A percentile compares a stretch with the other conserved stretches of the same genome.
phyloP scores from a whole-genome alignment of 2,888 invertebrate species.

The Cheilosia grossa region DNA sequence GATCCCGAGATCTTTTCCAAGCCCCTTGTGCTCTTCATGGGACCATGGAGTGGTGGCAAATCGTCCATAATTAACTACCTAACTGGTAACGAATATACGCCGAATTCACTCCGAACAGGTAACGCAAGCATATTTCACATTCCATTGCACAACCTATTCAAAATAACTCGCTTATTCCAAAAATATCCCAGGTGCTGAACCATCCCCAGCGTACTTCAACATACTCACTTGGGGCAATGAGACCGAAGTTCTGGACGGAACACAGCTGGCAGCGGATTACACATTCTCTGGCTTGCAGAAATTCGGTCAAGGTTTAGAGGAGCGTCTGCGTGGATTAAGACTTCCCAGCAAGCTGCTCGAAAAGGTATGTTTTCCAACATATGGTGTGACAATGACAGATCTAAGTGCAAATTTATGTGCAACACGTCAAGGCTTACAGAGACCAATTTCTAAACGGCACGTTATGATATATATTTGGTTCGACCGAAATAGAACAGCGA shows the following conservation, averaged over 20 bases:
- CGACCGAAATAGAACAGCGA: constrained; percentile 29
- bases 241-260: constrained; percentile 94
- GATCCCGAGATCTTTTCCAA: constrained; percentile 98
- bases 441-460: constrained; percentile 40
- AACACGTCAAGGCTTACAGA: constrained; percentile 12
- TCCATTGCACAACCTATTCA: constrained; percentile 1
- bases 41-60: constrained; percentile 98
- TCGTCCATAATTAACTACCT: constrained; percentile 97
- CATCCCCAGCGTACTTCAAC: constrained; percentile 96
- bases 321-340: constrained; percentile 91
- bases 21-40: constrained; percentile 96
- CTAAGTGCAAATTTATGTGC: constrained; percentile 26
- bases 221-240: constrained; percentile 94
- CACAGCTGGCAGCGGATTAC: constrained; percentile 97
- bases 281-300: constrained; percentile 97
- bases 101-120: constrained; percentile 94
- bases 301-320: constrained; percentile 96
- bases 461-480: constrained; percentile 38
- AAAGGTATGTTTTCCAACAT: constrained; percentile 86
- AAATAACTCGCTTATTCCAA: neutral
- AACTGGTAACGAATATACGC: constrained; percentile 92
- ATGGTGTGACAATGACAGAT: constrained; percentile 19
- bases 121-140: constrained; percentile 73
- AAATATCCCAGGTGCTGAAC: constrained; percentile 90
- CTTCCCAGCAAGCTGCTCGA: constrained; percentile 93